A percentile compares a stretch with the other conserved stretches of the same genome.
Evolutionary conservation across 2,113 vertebrate species (phyloP).

Genomic region (Elanus axillaris): DNA sequence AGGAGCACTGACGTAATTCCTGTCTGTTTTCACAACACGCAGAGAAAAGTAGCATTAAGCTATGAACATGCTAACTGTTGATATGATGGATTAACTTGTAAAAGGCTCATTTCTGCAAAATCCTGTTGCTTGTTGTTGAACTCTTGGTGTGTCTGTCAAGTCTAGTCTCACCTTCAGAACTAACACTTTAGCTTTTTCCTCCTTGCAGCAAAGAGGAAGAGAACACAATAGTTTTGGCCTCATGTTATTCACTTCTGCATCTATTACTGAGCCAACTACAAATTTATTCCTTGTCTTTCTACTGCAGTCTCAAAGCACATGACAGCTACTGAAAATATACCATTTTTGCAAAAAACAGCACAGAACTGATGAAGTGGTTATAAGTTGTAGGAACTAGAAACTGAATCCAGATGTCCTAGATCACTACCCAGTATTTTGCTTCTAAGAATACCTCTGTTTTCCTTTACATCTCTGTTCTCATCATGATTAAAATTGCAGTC

Average conservation of each 20-base stretch:
- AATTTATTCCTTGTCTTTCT: not conserved
- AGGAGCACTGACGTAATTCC: not conserved
- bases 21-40: not conserved
- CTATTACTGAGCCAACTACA: not conserved
- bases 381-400: not conserved
- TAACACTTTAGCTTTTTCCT: not conserved
- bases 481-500: not conserved
- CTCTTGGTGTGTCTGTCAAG: not conserved
- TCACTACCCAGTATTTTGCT: not conserved
- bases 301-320: not conserved
- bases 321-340: not conserved
- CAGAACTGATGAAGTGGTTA: not conserved
- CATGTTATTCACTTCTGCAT: accelerated
- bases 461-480: not conserved
- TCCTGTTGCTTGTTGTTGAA: not conserved
- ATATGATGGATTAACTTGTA: not conserved
- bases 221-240: not conserved
- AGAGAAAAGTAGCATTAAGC: not conserved
- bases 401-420: not conserved
- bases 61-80: not conserved
- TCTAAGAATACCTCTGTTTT: not conserved
- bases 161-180: not conserved
- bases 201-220: not conserved
- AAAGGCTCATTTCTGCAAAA: not conserved
- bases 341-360: not conserved